Evolutionary conservation across 2,888 invertebrate genomes (phyloP).

Genomic region (Eupithecia pulchellata): DNA sequence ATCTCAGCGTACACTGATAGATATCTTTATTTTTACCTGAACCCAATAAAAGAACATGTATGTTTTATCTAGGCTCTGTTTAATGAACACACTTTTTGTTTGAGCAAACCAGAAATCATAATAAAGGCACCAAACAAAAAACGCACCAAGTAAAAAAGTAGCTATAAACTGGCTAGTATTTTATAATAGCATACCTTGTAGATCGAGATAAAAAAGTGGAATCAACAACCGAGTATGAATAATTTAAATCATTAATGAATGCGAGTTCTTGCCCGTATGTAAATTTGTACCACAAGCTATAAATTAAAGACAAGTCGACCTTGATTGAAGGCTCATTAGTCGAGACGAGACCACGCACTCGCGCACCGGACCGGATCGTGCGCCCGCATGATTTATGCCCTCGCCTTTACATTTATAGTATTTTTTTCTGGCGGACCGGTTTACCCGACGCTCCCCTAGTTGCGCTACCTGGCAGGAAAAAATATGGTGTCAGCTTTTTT

Average conservation of each 20-base stretch:
- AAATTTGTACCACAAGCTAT: slow-evolving; percentile 53
- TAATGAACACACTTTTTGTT: background rate
- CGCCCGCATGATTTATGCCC: slow-evolving; percentile 82
- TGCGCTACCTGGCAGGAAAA: slow-evolving; percentile 80
- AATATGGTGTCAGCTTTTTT: slow-evolving; percentile 78
- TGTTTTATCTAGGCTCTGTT: background rate
- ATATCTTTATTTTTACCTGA: slow-evolving; percentile 7
- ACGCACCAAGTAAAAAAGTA: slow-evolving; percentile 8
- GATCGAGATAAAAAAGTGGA: slow-evolving; percentile 25
- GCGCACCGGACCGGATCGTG: slow-evolving; percentile 75
- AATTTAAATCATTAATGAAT: slow-evolving; percentile 28
- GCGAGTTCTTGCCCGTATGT: slow-evolving; percentile 37
- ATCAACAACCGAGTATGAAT: slow-evolving; percentile 29
- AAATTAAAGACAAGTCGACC: slow-evolving; percentile 71
- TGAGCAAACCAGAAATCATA: background rate
- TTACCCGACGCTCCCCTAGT: slow-evolving; percentile 68
- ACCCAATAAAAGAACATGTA: no score
- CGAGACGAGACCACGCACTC: slow-evolving; percentile 69
- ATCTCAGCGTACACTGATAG: slow-evolving; percentile 44
- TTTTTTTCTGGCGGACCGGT: slow-evolving; percentile 73
- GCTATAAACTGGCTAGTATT: slow-evolving; percentile 18
- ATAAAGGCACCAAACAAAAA: background rate
- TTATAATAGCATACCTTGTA: slow-evolving; percentile 25
- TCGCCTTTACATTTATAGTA: slow-evolving; percentile 61
- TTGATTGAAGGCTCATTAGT: slow-evolving; percentile 84